Conservation (phyloP, 2,113 vertebrate genomes). For the Rhadina sibilatrix region DNA sequence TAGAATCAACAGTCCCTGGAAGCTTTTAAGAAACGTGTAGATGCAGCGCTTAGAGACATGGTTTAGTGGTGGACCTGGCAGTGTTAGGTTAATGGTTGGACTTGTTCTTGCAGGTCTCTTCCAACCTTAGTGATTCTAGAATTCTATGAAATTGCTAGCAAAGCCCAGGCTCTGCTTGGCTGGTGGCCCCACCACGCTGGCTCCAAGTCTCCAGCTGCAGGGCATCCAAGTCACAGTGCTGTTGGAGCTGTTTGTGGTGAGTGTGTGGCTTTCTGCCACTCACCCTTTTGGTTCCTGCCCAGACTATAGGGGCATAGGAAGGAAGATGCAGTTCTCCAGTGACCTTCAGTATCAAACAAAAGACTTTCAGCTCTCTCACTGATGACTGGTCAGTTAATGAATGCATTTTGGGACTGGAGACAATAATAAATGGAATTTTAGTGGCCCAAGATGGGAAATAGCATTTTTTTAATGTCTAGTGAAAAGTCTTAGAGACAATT, state of each 20-base stretch:
- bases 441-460: neutral
- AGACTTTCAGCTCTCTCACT: neutral
- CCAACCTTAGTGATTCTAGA: neutral
- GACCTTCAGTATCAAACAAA: neutral
- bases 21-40: neutral
- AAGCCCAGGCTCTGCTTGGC: neutral
- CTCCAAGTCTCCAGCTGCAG: rapidly evolving
- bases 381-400: neutral
- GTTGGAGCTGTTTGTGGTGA: neutral
- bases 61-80: neutral
- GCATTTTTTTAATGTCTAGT: neutral
- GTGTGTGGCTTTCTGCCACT: rapidly evolving
- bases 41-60: neutral
- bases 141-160: rapidly evolving
- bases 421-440: neutral
- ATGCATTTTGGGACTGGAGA: neutral
- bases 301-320: neutral
- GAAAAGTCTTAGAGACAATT: neutral
- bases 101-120: neutral
- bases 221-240: rapidly evolving
- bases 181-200: rapidly evolving
- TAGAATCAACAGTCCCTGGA: neutral
- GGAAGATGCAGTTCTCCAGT: neutral
- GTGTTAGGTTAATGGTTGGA: neutral
- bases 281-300: neutral